phyloP scores from a whole-genome alignment of 2,113 vertebrate species.

The Gorsachius goisagi region DNA sequence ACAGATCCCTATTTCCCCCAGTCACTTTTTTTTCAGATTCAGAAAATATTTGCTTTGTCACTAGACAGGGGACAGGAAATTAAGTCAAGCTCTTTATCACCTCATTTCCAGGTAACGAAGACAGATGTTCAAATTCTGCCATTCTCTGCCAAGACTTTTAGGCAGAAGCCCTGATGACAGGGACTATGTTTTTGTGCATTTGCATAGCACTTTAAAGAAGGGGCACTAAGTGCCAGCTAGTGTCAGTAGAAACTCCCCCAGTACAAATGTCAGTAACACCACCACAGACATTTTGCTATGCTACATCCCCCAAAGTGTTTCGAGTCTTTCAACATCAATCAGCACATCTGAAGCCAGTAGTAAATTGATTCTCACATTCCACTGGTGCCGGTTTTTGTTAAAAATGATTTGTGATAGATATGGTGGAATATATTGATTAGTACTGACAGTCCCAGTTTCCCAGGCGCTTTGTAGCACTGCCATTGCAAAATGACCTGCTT shows the following conservation, averaged over 20 bases:
- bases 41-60: background rate
- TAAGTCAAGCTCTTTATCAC: background rate
- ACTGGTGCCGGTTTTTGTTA: slow-evolving; percentile 40
- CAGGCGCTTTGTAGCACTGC: slow-evolving; percentile 29
- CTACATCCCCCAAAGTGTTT: slow-evolving; percentile 34
- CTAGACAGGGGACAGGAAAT: background rate
- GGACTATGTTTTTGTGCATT: background rate
- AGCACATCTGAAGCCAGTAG: slow-evolving; percentile 12
- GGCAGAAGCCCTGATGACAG: background rate
- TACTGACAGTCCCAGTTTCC: slow-evolving; percentile 64
- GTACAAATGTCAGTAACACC: background rate
- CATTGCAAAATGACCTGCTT: slow-evolving; percentile 55
- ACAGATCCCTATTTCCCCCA: background rate
- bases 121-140: background rate
- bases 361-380: slow-evolving; percentile 58
- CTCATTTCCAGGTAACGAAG: slow-evolving; percentile 12
- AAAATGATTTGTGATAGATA: slow-evolving; percentile 61
- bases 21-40: background rate
- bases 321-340: slow-evolving; percentile 53
- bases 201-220: background rate
- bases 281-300: background rate
- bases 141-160: background rate
- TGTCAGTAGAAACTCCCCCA: background rate
- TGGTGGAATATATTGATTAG: slow-evolving; percentile 64
- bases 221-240: background rate